A percentile compares a stretch with the other conserved stretches of the same genome.
Evolutionary conservation across 2,113 vertebrate species (phyloP).

Genomic region (Glaucidium brasilianum): DNA sequence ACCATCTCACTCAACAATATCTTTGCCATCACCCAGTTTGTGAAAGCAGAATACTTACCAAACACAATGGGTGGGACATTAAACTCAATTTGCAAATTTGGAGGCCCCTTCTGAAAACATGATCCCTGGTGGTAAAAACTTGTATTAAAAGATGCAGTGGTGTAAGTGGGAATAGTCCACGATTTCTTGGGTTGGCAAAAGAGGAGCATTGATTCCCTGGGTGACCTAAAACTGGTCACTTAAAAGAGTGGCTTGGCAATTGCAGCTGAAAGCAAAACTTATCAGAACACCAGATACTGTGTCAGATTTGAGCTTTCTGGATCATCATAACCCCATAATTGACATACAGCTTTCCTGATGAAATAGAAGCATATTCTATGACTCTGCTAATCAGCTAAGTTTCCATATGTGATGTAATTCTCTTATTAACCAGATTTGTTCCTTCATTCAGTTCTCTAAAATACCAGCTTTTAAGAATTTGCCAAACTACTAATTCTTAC

Average conservation of each 20-base stretch:
- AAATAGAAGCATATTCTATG: background rate
- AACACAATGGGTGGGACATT: accelerated
- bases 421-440: constrained; percentile 18
- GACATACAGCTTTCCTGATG: background rate
- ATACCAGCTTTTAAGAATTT: background rate
- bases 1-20: background rate
- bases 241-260: background rate
- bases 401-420: background rate
- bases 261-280: background rate
- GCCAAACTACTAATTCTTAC: background rate
- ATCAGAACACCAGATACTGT: background rate
- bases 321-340: background rate
- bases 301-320: background rate
- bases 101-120: background rate
- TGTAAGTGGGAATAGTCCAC: background rate
- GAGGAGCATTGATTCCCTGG: background rate
- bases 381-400: background rate
- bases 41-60: background rate
- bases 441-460: background rate
- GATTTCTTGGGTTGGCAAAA: background rate
- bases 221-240: background rate
- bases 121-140: background rate
- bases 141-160: background rate
- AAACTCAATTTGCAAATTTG: background rate
- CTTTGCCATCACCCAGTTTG: background rate